These are phyloP conservation scores for Linyphia triangularis DNA, from an alignment of 2,888 invertebrate species.

Conservation along the genomic window DNA sequence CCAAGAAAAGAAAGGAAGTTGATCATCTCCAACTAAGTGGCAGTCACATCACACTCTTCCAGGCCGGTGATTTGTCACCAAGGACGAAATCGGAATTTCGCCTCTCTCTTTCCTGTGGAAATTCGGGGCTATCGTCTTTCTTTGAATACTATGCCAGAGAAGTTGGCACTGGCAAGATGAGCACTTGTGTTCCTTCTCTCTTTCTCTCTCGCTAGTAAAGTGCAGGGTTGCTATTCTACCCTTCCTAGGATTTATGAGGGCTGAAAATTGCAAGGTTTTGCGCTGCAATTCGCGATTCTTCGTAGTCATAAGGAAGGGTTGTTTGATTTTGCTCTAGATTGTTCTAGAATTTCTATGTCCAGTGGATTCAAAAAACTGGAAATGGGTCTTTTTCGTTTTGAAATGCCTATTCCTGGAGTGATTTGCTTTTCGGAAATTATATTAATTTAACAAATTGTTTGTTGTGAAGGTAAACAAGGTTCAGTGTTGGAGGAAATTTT, in stretches of 20 bases:
- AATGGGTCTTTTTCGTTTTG: neutral
- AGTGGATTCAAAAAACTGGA: neutral
- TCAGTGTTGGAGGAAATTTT: neutral
- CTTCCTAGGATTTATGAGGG: slow-evolving; percentile 52
- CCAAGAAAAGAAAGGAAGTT: neutral
- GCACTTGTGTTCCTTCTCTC: slow-evolving; percentile 35
- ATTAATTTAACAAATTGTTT: neutral
- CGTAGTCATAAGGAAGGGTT: slow-evolving; percentile 23
- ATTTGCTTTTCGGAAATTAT: neutral
- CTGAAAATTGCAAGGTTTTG: slow-evolving; percentile 64
- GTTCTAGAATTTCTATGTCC: slow-evolving; percentile 27
- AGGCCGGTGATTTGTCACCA: slow-evolving; percentile 38
- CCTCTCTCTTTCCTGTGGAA: slow-evolving; percentile 11
- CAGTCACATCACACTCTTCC: slow-evolving; percentile 33
- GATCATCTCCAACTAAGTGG: slow-evolving; percentile 46
- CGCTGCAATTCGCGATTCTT: slow-evolving; percentile 13
- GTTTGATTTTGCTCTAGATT: slow-evolving; percentile 15
- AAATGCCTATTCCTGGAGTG: slow-evolving; percentile 1
- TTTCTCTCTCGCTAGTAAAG: too few species aligned
- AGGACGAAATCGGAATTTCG: slow-evolving; percentile 14
- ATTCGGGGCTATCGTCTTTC: slow-evolving; percentile 38
- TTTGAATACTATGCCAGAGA: slow-evolving; percentile 23
- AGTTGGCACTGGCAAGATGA: neutral
- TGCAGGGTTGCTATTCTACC: neutral
- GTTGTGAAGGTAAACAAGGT: too few species aligned